Percentiles rank a stretch among this genome's conserved stretches.
These are phyloP conservation scores for Camponotus pennsylvanicus DNA, from an alignment of 1,140 invertebrate genomes.

Conservation along the genomic window DNA sequence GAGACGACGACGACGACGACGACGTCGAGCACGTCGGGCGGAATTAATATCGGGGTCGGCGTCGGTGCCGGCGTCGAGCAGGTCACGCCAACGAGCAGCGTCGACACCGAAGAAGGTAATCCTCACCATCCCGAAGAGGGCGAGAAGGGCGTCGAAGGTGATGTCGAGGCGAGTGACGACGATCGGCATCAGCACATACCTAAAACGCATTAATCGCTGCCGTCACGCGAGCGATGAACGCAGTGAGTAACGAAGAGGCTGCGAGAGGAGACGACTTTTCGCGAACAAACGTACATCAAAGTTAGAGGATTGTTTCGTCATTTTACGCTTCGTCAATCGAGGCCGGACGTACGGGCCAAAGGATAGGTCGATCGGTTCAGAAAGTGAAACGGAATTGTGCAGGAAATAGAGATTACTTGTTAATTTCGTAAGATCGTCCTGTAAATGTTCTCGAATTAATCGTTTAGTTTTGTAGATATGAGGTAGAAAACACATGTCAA, in stretches of 20 bases:
- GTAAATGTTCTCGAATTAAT: no score
- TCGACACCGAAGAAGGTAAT: constrained; percentile 88
- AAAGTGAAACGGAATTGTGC: neutral
- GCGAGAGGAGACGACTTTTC: constrained; percentile 7
- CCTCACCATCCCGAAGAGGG: constrained; percentile 85
- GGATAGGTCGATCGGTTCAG: neutral
- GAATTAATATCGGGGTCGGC: constrained; percentile 55
- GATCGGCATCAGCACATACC: constrained; percentile 75
- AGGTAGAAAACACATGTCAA: neutral
- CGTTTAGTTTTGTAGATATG: constrained; percentile 17
- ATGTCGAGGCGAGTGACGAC: constrained; percentile 88
- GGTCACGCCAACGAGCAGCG: constrained; percentile 88
- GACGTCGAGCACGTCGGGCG: constrained; percentile 74
- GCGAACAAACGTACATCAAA: neutral
- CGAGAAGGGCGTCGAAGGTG: constrained; percentile 87
- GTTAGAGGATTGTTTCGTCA: constrained; percentile 12
- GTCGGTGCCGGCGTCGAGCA: constrained; percentile 84
- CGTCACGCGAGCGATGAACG: neutral
- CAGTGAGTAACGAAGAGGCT: constrained; percentile 33
- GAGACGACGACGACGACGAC: constrained; percentile 78
- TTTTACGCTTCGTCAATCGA: neutral
- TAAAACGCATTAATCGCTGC: constrained; percentile 58
- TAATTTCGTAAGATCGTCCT: constrained; percentile 19
- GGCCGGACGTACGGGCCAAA: neutral
- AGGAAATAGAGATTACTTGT: neutral